Base-by-base conservation (phyloP, 2,888 invertebrate genomes). In the Temnothorax rugatulus region DNA sequence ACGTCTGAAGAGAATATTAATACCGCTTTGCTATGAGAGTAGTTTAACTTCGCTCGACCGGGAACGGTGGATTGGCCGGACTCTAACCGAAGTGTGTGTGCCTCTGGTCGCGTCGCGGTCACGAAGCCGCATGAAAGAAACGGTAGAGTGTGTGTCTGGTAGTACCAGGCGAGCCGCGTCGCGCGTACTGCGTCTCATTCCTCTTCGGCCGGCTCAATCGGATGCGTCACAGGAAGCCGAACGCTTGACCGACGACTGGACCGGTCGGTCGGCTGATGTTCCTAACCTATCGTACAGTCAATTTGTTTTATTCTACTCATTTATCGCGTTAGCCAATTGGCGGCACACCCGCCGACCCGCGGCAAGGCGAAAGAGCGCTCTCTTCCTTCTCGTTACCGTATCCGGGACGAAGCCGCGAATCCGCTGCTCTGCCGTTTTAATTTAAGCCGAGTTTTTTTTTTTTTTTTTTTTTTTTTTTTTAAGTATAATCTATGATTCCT, bases 301-400 rank as follows among this genome's bases (percentile, higher is more conserved):
- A 89, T 91, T 89, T 90, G 86, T 90, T 91, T 91, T 88, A 91
- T 88, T 86, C 88, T 83, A 86, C 83, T 83, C 91, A 52, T 91
- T 91, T 91, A 91, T 91, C 92, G 89, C 88, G 87, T 91, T 90
- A 92, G 88, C 88, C 90, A 92, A 91, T 91, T 91, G 91, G 75
- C 87, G 91, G 75, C 83, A 81, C 83, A 85, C 86, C 84, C 75
- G 82, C 68, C 76, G 57, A 66, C 69, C 64, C 71, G 47, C 69
- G 76, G 50, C 64, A 77, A 84, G 84, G 73, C 87, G 47, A 77
- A 83, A 68, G 82, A 61, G 50, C 83, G 41, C 52, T 68, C 52
- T 68, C 79, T 83, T 83, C 25, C 41, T 82, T 63, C 82, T 63
- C 61, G 57, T 76, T 76, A 63, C 34, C 61, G 15, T 52, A 64